Percentiles rank a stretch among this genome's conserved stretches.
Evolutionary conservation across 2,797 vertebrate species (phyloP).

Genomic region (Sebastes umbrosus): DNA sequence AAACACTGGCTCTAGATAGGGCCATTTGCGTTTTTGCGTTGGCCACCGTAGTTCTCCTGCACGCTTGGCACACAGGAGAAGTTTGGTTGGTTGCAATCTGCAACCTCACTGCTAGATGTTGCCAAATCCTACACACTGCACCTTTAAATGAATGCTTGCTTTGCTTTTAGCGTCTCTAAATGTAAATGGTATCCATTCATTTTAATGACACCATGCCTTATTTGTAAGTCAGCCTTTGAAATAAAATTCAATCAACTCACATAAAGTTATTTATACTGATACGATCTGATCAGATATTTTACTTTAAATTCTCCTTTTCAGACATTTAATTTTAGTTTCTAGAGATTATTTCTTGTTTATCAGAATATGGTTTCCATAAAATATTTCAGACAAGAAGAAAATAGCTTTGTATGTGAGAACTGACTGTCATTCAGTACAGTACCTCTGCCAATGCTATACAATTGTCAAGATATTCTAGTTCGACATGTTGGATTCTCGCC

Average conservation of each 20-base stretch:
- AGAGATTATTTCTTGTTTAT: not conserved
- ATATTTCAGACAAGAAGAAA: not conserved
- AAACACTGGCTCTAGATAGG: not conserved
- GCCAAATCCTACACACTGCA: not conserved
- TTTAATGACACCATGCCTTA: not conserved
- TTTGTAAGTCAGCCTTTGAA: not conserved
- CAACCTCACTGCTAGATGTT: not conserved
- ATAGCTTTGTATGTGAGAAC: not conserved
- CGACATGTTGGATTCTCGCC: not conserved
- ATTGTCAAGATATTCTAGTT: not conserved
- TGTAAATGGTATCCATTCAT: not conserved
- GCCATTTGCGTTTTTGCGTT: not conserved
- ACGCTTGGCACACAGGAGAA: not conserved
- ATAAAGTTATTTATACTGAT: not conserved
- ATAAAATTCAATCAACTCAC: too few relatives aligned
- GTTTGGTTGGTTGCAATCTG: not conserved
- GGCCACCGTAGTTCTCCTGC: too few relatives aligned
- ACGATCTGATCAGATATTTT: not conserved
- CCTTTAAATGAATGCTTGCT: not conserved
- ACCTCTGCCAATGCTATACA: not conserved
- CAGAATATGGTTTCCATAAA: not conserved
- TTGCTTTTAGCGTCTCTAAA: not conserved
- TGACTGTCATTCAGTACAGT: not conserved
- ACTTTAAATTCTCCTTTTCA: not conserved
- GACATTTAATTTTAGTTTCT: not conserved